Percentiles rank a stretch among this genome's conserved stretches.
These are phyloP conservation scores for Hyposoter didymator DNA, from an alignment of 2,888 invertebrate genomes.

Conservation along the genomic window DNA sequence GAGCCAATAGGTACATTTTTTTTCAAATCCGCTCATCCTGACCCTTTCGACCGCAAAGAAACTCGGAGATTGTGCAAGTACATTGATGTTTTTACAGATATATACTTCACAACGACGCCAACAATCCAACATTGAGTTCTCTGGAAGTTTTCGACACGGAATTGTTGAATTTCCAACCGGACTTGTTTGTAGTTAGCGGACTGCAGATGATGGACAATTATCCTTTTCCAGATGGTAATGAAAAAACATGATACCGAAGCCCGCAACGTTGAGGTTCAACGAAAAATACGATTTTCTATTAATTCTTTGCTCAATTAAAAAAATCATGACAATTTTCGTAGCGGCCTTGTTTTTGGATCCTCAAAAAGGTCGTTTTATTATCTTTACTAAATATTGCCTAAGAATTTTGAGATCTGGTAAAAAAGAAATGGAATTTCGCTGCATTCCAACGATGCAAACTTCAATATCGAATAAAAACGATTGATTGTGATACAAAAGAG, in stretches of 20 bases:
- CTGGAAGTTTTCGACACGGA: slow-evolving; percentile 89
- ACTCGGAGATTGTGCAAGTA: background rate
- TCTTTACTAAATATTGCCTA: too few relatives aligned
- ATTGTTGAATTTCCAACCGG: slow-evolving; percentile 88
- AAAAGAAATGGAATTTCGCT: too few relatives aligned
- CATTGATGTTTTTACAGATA: slow-evolving; percentile 84
- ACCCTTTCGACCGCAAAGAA: background rate
- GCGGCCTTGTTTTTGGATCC: background rate
- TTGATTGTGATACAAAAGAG: background rate
- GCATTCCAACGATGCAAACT: too few relatives aligned
- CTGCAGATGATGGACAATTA: slow-evolving; percentile 96
- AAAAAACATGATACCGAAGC: slow-evolving; percentile 63
- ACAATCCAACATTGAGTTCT: slow-evolving; percentile 91
- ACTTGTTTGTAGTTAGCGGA: slow-evolving; percentile 92
- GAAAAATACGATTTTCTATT: too few relatives aligned
- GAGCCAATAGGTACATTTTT: slow-evolving; percentile 89
- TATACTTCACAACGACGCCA: slow-evolving; percentile 92
- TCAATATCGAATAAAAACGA: too few relatives aligned
- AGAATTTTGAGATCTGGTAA: too few relatives aligned
- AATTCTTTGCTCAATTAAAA: too few relatives aligned
- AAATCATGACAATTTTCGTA: too few relatives aligned
- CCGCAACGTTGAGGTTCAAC: too few relatives aligned
- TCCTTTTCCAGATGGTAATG: slow-evolving; percentile 87
- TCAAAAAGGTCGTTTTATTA: too few relatives aligned
- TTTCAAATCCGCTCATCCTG: too few relatives aligned